phyloP scores from a whole-genome alignment of 2,797 vertebrate species.

The Sebastiscus tertius region DNA sequence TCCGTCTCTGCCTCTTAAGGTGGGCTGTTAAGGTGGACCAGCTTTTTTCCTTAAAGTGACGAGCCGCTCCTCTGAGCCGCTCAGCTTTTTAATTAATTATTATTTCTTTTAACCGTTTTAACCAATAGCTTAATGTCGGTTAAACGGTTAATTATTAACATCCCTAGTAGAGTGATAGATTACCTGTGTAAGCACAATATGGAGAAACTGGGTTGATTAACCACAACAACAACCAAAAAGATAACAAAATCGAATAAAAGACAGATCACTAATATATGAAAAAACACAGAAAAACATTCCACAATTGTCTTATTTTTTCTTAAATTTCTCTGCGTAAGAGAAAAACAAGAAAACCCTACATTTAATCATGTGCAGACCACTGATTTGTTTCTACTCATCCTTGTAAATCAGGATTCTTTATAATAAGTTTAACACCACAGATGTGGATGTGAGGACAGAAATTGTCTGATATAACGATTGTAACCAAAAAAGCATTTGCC shows the following conservation, averaged over 20 bases:
- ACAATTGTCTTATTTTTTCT: neutral
- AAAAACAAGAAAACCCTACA: neutral
- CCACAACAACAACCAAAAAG: neutral
- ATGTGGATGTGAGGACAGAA: neutral
- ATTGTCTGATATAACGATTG: neutral
- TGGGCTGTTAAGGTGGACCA: too few species aligned
- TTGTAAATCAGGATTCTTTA: neutral
- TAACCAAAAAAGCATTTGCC: neutral
- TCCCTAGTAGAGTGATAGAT: too few species aligned
- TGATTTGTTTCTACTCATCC: neutral
- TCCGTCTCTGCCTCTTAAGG: too few species aligned
- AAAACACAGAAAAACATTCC: neutral
- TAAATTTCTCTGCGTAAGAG: neutral
- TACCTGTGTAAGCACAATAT: neutral
- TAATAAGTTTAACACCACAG: neutral
- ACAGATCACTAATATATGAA: neutral
- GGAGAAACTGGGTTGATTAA: neutral
- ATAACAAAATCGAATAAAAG: neutral
- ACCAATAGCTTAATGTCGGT: too few species aligned
- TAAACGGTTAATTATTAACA: too few species aligned
- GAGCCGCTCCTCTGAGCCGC: too few species aligned
- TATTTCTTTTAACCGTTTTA: too few species aligned
- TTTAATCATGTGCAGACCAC: neutral
- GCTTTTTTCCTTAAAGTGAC: too few species aligned
- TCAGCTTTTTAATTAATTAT: too few species aligned